Evolutionary conservation across 2,888 invertebrate genomes (phyloP), one percentile per base, ranked within the genome.

Genomic region (Apantesis nais): DNA sequence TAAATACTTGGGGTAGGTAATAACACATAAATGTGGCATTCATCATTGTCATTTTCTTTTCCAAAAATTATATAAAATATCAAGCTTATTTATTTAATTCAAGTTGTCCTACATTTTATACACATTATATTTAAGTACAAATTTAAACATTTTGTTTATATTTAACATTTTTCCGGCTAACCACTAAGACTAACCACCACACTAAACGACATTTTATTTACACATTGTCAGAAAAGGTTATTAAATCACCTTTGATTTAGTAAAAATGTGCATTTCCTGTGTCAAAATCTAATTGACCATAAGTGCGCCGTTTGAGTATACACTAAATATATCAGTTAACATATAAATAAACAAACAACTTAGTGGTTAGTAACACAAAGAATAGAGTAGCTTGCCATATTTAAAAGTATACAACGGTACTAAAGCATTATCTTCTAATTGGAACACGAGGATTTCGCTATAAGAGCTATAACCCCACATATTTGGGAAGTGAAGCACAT

Each of bases 401-500:
- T 69, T 70, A 72, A 68, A 77, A 72, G 41, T 14, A 74, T 71
- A 58, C 16, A 63, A 67, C 34, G 34, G 29, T 69, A 63, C 61
- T 66, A 65, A 55, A 34, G 67, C 48, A 60, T 72, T 72, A 76
- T 55, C 66, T 71, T 65, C 64, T 74, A 78, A 81, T 81, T 72
- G 72, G 72, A 62, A 52, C 65, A 75, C 68, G 73, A 62, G 62
- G 67, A 77, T 71, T 48, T 37, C 31, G 39, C 37, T 63, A 71
- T 65, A 69, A 71, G 48, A 22, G 66, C 37, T 65, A 74, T 62
- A 70, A 70, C 65, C 60, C 74, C 66, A 69, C 63, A 64, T 68
- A 77, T 78, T 82, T 68, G 37, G 66, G 68, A 83, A 76, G 76
- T 64, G 55, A 62, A 58, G 61, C 79, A 58, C 31, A 71, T 72